These are phyloP conservation scores for Presbytis comata DNA, from an alignment of 2,797 vertebrate genomes.

Conservation along the genomic window DNA sequence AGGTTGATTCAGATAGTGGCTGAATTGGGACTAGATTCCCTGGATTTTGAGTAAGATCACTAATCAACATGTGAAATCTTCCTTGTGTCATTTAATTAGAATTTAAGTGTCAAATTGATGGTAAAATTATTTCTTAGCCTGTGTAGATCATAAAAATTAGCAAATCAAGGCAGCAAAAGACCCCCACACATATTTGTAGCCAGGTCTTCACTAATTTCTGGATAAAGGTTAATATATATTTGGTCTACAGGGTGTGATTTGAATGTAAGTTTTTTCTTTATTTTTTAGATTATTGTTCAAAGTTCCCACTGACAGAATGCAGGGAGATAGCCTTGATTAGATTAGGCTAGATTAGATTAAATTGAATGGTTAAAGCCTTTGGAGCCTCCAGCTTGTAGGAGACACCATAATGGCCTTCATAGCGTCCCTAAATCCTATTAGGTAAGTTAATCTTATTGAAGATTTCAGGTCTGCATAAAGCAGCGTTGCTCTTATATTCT, in stretches of 20 bases:
- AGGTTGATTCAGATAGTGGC: neutral
- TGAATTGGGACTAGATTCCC: neutral
- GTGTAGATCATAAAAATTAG: neutral
- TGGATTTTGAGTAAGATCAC: slow-evolving; percentile 33
- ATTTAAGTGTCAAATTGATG: slow-evolving; percentile 28
- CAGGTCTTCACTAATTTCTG: slow-evolving; percentile 16
- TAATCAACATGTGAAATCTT: slow-evolving; percentile 39
- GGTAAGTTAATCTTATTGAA: slow-evolving; percentile 84
- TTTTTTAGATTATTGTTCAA: slow-evolving; percentile 46
- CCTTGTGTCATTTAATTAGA: slow-evolving; percentile 42
- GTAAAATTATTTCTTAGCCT: slow-evolving; percentile 36
- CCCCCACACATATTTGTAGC: neutral
- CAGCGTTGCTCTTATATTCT: slow-evolving; percentile 75
- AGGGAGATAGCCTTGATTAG: slow-evolving; percentile 84
- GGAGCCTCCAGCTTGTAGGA: slow-evolving; percentile 80
- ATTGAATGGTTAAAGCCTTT: slow-evolving; percentile 82
- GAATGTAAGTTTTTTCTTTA: slow-evolving; percentile 56
- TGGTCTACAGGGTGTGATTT: neutral
- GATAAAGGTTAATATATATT: slow-evolving; percentile 27
- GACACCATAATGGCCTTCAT: slow-evolving; percentile 83
- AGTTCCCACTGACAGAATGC: slow-evolving; percentile 73
- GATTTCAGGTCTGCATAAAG: slow-evolving; percentile 82
- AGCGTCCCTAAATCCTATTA: slow-evolving; percentile 86
- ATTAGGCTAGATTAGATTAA: slow-evolving; percentile 86
- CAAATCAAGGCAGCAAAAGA: slow-evolving; percentile 11